phyloP scores from a whole-genome alignment of 1,140 invertebrate species.

The Euwallacea similis region DNA sequence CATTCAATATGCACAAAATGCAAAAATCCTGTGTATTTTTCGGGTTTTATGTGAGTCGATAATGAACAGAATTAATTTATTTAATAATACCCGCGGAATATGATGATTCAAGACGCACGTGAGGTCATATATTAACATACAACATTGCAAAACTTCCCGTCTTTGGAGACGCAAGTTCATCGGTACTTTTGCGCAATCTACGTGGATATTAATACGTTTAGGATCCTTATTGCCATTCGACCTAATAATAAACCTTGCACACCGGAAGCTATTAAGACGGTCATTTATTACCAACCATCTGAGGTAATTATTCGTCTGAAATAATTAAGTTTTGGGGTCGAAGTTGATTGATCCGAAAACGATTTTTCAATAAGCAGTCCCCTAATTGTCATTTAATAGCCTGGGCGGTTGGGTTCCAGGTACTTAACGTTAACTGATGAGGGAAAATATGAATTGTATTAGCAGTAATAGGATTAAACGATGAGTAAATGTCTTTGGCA shows the following conservation, averaged over 20 bases:
- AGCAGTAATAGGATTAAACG: no score
- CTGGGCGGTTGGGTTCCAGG: no score
- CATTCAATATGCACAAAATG: conserved; percentile 43
- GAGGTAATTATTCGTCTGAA: conserved; percentile 1
- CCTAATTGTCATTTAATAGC: no score
- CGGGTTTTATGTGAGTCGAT: neutral
- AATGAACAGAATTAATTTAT: neutral
- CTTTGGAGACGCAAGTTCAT: conserved; percentile 2
- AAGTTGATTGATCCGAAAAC: neutral
- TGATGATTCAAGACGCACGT: neutral
- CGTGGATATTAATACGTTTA: conserved; percentile 14
- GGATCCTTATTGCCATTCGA: conserved; percentile 15
- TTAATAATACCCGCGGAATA: no score
- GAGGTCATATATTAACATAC: conserved; percentile 3
- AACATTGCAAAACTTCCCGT: conserved; percentile 23
- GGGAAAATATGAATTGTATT: no score
- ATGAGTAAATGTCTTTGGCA: no score
- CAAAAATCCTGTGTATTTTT: conserved; percentile 41
- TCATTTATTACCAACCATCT: conserved; percentile 8
- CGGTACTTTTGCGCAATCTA: conserved; percentile 17
- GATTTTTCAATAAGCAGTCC: no score
- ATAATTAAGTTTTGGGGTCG: neutral
- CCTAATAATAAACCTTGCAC: conserved; percentile 24
- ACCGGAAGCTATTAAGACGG: conserved; percentile 30
- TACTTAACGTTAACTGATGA: no score